Evolutionary conservation across 2,113 vertebrate species (phyloP).

Genomic region (Erythrolamprus reginae): DNA sequence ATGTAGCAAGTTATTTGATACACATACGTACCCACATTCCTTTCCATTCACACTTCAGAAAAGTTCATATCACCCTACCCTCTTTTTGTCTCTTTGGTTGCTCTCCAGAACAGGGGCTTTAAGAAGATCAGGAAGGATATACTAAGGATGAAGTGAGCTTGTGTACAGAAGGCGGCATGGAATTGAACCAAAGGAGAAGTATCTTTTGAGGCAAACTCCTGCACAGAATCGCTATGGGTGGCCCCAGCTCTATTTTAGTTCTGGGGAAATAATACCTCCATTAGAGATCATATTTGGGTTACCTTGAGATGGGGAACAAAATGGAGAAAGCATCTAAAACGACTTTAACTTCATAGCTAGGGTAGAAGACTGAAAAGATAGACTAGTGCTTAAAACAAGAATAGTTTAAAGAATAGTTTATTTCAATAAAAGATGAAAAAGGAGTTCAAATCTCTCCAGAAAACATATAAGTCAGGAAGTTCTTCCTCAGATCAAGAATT

Average conservation of each 20-base stretch:
- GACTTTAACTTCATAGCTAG: not conserved
- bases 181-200: not conserved
- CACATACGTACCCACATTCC: not conserved
- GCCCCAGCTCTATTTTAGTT: not conserved
- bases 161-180: not conserved
- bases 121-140: not conserved
- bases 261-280: not conserved
- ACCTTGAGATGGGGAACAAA: not conserved
- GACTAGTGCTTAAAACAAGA: not conserved
- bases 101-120: not conserved
- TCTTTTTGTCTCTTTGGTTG: not conserved
- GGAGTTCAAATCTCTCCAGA: not conserved
- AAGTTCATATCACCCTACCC: not conserved
- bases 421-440: not conserved
- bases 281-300: not conserved
- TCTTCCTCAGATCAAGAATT: not conserved
- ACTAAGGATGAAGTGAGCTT: not conserved
- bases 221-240: not conserved
- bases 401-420: not conserved
- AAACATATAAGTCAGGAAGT: not conserved
- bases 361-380: not conserved
- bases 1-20: not conserved
- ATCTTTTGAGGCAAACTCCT: not conserved
- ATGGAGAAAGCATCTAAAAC: not conserved
- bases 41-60: not conserved